Conservation (phyloP, 1,140 invertebrate species). For the Ceratosolen fusciceps region DNA sequence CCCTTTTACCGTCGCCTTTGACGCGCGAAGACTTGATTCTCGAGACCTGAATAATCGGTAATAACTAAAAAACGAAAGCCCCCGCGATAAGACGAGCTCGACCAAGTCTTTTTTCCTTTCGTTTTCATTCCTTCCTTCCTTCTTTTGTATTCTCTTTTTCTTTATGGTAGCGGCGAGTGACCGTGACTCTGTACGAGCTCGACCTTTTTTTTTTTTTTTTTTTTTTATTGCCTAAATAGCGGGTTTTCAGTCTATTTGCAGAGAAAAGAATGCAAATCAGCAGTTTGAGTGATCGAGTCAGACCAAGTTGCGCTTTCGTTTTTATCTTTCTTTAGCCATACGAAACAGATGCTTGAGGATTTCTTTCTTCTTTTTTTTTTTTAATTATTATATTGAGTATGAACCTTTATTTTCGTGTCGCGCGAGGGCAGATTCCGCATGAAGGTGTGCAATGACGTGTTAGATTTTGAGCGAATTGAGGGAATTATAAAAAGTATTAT, state of each 20-base stretch:
- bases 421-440: not conserved
- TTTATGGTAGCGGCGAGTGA: not conserved
- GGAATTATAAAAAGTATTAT: slow-evolving; percentile 31
- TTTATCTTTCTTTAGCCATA: not conserved
- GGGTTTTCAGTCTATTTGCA: slow-evolving; percentile 15
- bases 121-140: too few species aligned
- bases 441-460: too few species aligned
- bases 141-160: not conserved
- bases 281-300: slow-evolving; percentile 45
- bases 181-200: not conserved
- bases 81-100: slow-evolving; percentile 19
- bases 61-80: slow-evolving; percentile 10
- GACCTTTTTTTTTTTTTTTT: not conserved
- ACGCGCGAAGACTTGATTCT: not conserved
- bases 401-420: not conserved
- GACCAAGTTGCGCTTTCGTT: slow-evolving; percentile 17
- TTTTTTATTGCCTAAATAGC: slow-evolving; percentile 6
- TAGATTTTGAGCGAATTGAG: too few species aligned
- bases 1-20: not conserved
- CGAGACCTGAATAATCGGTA: slow-evolving; percentile 15
- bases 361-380: slow-evolving; percentile 3
- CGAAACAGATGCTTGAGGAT: slow-evolving; percentile 41
- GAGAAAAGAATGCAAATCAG: slow-evolving; percentile 33
- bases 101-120: not conserved
- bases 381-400: too few species aligned